Percentiles rank a stretch among this genome's conserved stretches.
Evolutionary conservation across 2,797 vertebrate species (phyloP).

Genomic region (Macropodus opercularis): DNA sequence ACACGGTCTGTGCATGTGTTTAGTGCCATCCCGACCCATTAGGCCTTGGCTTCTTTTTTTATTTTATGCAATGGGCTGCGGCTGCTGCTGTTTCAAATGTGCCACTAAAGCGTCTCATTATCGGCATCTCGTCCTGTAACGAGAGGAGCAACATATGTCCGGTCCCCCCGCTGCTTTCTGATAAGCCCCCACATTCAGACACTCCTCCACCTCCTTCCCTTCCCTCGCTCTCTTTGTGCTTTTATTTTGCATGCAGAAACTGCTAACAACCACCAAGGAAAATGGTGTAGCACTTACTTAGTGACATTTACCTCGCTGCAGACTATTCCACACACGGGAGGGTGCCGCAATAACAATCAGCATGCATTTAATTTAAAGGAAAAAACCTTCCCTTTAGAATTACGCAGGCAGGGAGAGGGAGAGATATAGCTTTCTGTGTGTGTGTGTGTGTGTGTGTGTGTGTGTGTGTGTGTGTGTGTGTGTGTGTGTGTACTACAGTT

Average conservation of each 20-base stretch:
- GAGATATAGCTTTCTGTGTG: conserved; percentile 33
- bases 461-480: conserved; percentile 30
- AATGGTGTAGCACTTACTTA: conserved; percentile 66
- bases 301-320: conserved; percentile 73
- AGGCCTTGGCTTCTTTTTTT: conserved; percentile 1
- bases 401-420: conserved; percentile 35
- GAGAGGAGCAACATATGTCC: conserved; percentile 72
- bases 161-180: conserved; percentile 60
- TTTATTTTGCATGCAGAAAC: conserved; percentile 56
- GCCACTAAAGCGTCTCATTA: conserved; percentile 59
- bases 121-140: conserved; percentile 58
- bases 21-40: conserved; percentile 31
- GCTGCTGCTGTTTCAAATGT: conserved; percentile 47
- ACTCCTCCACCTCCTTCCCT: conserved; percentile 23
- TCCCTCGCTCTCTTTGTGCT: conserved; percentile 23
- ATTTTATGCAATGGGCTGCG: not conserved
- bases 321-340: conserved; percentile 47
- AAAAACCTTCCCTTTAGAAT: conserved; percentile 58
- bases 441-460: conserved; percentile 29
- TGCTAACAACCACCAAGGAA: conserved; percentile 54
- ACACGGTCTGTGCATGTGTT: conserved; percentile 10
- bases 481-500: conserved; percentile 45
- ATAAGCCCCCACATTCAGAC: conserved; percentile 55
- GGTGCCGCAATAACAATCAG: conserved; percentile 69
- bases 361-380: conserved; percentile 73